Percentiles rank a stretch among this genome's conserved stretches.
These are phyloP conservation scores for Vicugna pacos DNA, from an alignment of 2,113 vertebrate genomes.

Conservation along the genomic window DNA sequence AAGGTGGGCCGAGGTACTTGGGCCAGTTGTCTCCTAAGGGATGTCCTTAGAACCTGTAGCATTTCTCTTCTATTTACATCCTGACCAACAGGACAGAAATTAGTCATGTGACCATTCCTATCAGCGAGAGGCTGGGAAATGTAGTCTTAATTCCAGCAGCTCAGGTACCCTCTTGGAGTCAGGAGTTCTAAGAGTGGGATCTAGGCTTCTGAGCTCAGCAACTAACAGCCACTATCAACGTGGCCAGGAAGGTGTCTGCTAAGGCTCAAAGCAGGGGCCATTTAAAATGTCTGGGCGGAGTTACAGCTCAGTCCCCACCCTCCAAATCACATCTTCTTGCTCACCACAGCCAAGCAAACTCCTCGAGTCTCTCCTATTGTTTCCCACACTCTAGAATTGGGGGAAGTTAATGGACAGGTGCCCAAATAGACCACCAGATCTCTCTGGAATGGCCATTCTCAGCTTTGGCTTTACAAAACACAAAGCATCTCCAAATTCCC, in stretches of 20 bases:
- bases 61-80: neutral
- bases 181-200: neutral
- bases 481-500: neutral
- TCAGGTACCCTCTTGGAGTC: neutral
- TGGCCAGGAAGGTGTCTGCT: no score
- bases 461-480: neutral
- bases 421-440: neutral
- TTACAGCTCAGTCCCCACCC: neutral
- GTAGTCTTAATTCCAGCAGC: neutral
- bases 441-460: neutral
- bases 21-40: neutral
- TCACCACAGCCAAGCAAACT: neutral
- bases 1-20: neutral
- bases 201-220: neutral
- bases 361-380: neutral
- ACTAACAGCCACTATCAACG: no score
- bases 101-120: neutral
- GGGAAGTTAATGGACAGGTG: neutral
- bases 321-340: neutral
- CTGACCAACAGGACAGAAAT: neutral
- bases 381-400: neutral
- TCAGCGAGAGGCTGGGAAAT: neutral
- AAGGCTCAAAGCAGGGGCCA: neutral
- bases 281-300: neutral
- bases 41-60: neutral